These are phyloP conservation scores for Bombylius discolor DNA, from an alignment of 2,888 invertebrate genomes.

Conservation along the genomic window DNA sequence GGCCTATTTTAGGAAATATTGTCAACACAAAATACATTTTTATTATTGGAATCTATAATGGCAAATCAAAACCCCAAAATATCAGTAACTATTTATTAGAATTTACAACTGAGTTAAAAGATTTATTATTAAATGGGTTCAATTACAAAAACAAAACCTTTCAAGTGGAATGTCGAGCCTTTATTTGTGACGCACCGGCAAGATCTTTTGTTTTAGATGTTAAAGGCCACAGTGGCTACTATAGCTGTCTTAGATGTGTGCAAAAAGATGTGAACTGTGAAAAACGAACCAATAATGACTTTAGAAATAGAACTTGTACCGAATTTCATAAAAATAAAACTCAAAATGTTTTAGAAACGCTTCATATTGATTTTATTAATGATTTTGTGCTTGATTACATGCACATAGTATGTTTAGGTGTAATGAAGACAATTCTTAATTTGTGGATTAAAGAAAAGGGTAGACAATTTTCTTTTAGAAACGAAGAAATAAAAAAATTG, in stretches of 20 bases:
- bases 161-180: conserved; percentile 5
- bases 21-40: conserved; percentile 1
- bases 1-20: conserved; percentile 10
- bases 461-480: background rate
- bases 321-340: background rate
- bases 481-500: background rate
- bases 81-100: conserved; percentile 6
- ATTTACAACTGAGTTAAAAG: background rate
- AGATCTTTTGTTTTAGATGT: background rate
- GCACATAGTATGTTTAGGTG: background rate
- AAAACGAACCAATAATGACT: background rate
- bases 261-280: background rate
- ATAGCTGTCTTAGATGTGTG: background rate
- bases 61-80: conserved; percentile 3
- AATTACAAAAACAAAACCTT: conserved; percentile 3
- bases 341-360: background rate
- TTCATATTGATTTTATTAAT: background rate
- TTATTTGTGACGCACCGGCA: conserved; percentile 2
- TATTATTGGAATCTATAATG: background rate
- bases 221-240: background rate
- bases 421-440: background rate
- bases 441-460: background rate
- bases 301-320: background rate
- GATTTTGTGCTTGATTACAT: background rate
- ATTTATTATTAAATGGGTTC: conserved; percentile 4